A percentile compares a stretch with the other conserved stretches of the same genome.
Conservation (phyloP, 2,113 vertebrate species). For the Clupea harengus region DNA sequence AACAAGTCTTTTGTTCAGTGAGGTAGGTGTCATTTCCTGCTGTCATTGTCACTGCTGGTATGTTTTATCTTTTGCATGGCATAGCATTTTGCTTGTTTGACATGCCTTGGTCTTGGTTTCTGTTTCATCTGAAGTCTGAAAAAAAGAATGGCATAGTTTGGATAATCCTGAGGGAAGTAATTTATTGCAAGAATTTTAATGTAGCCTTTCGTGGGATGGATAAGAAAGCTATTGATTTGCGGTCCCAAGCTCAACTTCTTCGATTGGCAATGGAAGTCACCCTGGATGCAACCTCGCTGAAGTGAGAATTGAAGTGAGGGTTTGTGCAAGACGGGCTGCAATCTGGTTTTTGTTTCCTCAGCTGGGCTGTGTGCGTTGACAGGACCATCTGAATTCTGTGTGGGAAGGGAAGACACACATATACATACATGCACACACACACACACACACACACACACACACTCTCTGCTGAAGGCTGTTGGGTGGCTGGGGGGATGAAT, state of each 20-base stretch:
- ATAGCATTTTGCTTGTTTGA: background rate
- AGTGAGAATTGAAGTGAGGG: background rate
- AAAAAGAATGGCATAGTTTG: background rate
- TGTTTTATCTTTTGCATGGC: background rate
- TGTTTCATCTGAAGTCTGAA: background rate
- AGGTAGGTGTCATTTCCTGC: conserved; percentile 13
- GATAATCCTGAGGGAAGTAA: background rate
- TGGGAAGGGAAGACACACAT: background rate
- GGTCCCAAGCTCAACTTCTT: background rate
- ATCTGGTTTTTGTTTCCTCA: conserved; percentile 46
- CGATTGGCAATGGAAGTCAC: background rate
- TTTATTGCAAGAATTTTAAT: background rate
- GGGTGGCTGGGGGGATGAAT: background rate
- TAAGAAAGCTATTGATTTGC: background rate
- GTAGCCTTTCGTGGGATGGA: background rate
- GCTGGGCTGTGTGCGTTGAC: conserved; percentile 43
- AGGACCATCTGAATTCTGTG: conserved; percentile 16
- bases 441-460: conserved; percentile 18
- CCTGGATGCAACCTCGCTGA: background rate
- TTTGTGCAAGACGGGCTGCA: conserved; percentile 16
- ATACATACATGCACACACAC: background rate
- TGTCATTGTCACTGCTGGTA: conserved; percentile 11
- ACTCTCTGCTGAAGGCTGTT: background rate
- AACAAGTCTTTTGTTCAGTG: conserved; percentile 8
- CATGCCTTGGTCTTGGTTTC: background rate